Evolutionary conservation across 2,113 vertebrate species (phyloP).

Genomic region (Mobula birostris): DNA sequence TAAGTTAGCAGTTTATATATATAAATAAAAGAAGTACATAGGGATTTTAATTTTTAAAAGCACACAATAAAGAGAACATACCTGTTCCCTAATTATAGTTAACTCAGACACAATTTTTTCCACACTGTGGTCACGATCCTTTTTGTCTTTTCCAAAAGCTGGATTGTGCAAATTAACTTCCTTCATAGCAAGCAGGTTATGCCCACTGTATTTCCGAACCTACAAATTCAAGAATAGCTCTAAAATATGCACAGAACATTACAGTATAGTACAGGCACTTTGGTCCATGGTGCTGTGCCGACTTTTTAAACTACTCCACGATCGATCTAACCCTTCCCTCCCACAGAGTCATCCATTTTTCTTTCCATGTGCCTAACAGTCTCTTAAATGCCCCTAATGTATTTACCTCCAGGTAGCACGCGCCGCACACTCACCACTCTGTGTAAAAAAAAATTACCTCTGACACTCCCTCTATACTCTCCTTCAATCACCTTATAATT

Average conservation of each 20-base stretch:
- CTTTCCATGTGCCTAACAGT: no score
- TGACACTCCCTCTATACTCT: no score
- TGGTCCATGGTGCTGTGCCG: no score
- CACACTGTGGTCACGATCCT: slow-evolving; percentile 72
- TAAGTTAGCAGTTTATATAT: not conserved
- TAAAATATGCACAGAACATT: slow-evolving; percentile 6
- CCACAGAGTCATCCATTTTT: no score
- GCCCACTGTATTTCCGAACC: slow-evolving; percentile 72
- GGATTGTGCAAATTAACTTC: slow-evolving; percentile 82
- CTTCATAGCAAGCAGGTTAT: slow-evolving; percentile 80
- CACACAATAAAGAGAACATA: slow-evolving; percentile 39
- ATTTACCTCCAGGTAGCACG: no score
- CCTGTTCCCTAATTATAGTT: slow-evolving; percentile 81
- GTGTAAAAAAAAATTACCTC: no score
- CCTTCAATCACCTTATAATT: no score
- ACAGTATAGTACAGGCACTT: no score
- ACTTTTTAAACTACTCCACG: no score
- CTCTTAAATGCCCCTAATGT: no score
- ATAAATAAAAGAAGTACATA: not conserved
- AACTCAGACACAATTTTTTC: slow-evolving; percentile 81
- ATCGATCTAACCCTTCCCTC: no score
- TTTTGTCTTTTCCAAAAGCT: slow-evolving; percentile 82
- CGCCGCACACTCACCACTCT: no score
- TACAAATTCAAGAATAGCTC: slow-evolving; percentile 42
- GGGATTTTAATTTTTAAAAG: not conserved